Evolutionary conservation across 2,113 vertebrate species (phyloP).

Genomic region (Corythaixoides concolor): DNA sequence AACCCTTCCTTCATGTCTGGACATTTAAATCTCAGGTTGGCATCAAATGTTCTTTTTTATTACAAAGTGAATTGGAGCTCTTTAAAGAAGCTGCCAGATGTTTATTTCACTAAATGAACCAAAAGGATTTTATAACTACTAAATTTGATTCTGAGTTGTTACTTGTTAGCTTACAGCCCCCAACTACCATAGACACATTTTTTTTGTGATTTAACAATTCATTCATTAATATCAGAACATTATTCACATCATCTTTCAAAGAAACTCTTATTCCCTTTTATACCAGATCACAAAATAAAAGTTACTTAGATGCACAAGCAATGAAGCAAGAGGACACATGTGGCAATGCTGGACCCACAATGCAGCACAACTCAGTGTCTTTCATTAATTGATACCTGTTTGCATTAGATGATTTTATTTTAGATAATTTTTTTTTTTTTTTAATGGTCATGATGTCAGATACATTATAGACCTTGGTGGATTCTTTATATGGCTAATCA

Average conservation of each 20-base stretch:
- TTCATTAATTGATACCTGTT: not conserved
- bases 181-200: not conserved
- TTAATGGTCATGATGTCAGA: not conserved
- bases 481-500: not conserved
- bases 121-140: slow-evolving; percentile 12
- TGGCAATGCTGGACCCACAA: fast-evolving
- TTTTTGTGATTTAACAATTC: not conserved
- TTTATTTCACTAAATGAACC: slow-evolving; percentile 51
- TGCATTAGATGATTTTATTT: not conserved
- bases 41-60: not conserved
- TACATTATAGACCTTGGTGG: not conserved
- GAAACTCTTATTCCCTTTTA: not conserved
- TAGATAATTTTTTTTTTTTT: not conserved
- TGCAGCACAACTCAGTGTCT: not conserved
- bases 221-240: not conserved
- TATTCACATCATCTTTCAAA: slow-evolving; percentile 6
- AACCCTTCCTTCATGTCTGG: not conserved
- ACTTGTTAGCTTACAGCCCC: not conserved
- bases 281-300: not conserved
- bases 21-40: not conserved
- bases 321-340: not conserved
- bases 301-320: not conserved
- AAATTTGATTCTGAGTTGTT: slow-evolving; percentile 35
- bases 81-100: slow-evolving; percentile 9
- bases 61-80: not conserved